Evolutionary conservation across 1,140 invertebrate species (phyloP).

Genomic region (Pogonognathellus flavescens): DNA sequence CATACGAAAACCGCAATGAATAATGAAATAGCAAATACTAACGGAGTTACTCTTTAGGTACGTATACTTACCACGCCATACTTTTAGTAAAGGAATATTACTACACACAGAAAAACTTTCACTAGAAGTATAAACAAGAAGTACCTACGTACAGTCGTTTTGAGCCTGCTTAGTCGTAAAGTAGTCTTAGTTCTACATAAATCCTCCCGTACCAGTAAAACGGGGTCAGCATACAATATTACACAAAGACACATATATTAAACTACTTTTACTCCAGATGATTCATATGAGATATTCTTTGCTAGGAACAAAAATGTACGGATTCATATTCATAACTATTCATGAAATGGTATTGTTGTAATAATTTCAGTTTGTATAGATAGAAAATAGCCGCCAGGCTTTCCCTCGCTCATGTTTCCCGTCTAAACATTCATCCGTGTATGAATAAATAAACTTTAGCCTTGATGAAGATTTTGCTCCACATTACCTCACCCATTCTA

Average conservation of each 20-base stretch:
- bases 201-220: no score
- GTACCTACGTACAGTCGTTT: no score
- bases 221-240: no score
- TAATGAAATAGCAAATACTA: no score
- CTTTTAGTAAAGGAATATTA: not conserved
- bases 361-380: not conserved
- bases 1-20: no score
- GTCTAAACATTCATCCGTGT: not conserved
- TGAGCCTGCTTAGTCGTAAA: no score
- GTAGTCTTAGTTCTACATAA: no score
- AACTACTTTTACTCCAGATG: no score
- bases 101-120: not conserved
- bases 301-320: not conserved
- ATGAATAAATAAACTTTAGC: not conserved
- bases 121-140: not conserved
- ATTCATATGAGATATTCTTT: no score
- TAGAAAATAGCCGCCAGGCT: slow-evolving; percentile 5
- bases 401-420: not conserved
- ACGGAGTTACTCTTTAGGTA: not conserved
- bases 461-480: not conserved
- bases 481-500: not conserved
- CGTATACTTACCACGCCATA: not conserved
- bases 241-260: no score
- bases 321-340: not conserved
- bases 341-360: not conserved